Base-by-base conservation (phyloP, 2,113 vertebrate genomes). In the Athene noctua region DNA sequence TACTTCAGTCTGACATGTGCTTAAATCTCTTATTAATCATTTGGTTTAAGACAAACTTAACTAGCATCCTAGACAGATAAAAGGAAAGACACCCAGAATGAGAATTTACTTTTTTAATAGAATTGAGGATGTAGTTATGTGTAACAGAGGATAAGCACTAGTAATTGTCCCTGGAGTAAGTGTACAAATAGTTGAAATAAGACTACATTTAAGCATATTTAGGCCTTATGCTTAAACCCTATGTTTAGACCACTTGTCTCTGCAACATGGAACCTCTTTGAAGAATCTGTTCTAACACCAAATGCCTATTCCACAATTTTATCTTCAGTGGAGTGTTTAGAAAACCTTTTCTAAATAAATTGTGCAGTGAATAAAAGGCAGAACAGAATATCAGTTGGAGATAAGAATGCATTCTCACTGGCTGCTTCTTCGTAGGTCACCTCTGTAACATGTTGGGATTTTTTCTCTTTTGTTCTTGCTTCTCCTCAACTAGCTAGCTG, bases 381-480 rank as follows among this genome's bases (percentile, higher is more conserved):
- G 87, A 92, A 51, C 18, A 71, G 55, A 74, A 5, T n/a, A 58
- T 44, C n/a, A 59, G 32, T 29, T 83, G 57, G 40, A 65, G 46
- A 70, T 40, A 34, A 18, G 40, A 46, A 38, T 17, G 11, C 2
- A 1, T 22, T 55, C 13, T 68, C 11, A 32, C 23, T 88, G 46
- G 52, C 26, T 94, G 62, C 42, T 77, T 5, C 40, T 84, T 83
- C 68, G 6, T 62, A 65, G 68, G 34, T 66, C 1, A 2, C 17
- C 61, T 73, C 40, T 79, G 57, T 34, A 62, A 16, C n/a, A 30
- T 16, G 26, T 34, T 73, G 62, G 32, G 65, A 54, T 66, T 72
- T 84, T 88, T 79, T 80, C 22, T 40, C 86, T 90, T 91, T 94
- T 94, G 67, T 93, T 95, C 91, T 92, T 65, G 58, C 85, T 90